These are phyloP conservation scores for Athene cunicularia DNA, from an alignment of 2,113 vertebrate genomes.

Conservation along the genomic window DNA sequence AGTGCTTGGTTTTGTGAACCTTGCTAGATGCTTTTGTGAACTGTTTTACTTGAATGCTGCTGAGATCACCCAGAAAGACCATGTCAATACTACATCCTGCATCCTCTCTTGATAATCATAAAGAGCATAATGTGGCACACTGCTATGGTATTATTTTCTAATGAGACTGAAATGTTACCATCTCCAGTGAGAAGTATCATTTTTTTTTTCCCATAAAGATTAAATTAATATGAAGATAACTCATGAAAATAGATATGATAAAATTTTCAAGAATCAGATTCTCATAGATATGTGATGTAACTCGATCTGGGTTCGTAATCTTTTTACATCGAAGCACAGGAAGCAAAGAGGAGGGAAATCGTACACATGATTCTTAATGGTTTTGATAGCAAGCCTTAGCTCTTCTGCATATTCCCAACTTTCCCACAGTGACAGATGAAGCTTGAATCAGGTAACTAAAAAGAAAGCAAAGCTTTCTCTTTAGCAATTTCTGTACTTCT, in stretches of 20 bases:
- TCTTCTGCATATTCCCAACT: neutral
- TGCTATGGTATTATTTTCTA: neutral
- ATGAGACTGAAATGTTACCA: neutral
- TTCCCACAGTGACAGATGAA: neutral
- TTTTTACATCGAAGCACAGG: neutral
- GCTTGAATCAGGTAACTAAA: neutral
- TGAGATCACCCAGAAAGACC: neutral
- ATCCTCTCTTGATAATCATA: neutral
- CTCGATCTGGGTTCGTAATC: neutral
- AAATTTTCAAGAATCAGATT: neutral
- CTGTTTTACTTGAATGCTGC: neutral
- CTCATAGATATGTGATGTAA: neutral
- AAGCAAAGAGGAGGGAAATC: neutral
- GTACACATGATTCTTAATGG: neutral
- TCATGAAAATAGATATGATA: neutral
- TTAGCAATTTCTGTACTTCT: neutral
- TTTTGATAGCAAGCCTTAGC: neutral
- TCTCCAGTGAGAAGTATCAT: neutral
- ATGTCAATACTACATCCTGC: neutral
- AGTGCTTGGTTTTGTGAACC: neutral
- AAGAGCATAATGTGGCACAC: neutral
- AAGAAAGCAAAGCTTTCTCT: neutral
- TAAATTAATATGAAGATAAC: neutral
- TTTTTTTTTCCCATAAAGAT: neutral
- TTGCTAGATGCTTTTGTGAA: neutral